Base-by-base conservation (phyloP, 2,888 invertebrate species). In the Anarsia innoxiella region DNA sequence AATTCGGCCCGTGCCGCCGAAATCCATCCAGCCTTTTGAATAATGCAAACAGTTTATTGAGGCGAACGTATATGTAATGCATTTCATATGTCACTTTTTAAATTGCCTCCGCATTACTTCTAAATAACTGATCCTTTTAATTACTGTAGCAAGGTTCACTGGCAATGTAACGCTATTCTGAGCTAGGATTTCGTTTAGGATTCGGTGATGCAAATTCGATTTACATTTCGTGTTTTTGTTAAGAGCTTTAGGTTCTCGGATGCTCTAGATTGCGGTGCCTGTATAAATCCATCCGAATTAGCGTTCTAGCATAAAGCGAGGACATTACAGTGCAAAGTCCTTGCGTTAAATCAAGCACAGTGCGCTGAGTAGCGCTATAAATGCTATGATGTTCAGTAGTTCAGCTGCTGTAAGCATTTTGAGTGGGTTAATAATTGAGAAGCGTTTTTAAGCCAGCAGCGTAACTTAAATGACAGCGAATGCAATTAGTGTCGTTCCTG, bases 31-130 rank as follows among this genome's bases (percentile, higher is more conserved):
- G 60, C 62, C 68, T 74, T 73, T 73, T 80, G 77, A 78, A 80
- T 79, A 74, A 82, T 79, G 73, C 71, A 80, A 69, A 69, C 59
- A 62, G 66, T 69, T 72, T 75, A 76, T 78, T 73, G 70, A 59
- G 61, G 53, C 49, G 62, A 63, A 64, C 57, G 65, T 54, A 56
- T 56, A 60, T 56, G 54, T 59, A 56, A 53, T 59, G 53, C 56
- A 60, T 65, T 53, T 50, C 54, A 49, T 53, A 50, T 51, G 55
- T 48, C 59, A 57, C 62, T 60, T 62, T 61, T 69, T 57, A 59
- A 60, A 59, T 29, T 53, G 45, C 46, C 44, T 40, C 48, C 53
- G 46, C 42, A 48, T 53, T 50, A 47, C 47, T 48, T 47, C 42
- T 56, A 51, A 53, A 48, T 51, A 52, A 59, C 52, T 48, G 55